Evolutionary conservation across 2,888 invertebrate genomes (phyloP).

Genomic region (Conops quadrifasciatus): DNA sequence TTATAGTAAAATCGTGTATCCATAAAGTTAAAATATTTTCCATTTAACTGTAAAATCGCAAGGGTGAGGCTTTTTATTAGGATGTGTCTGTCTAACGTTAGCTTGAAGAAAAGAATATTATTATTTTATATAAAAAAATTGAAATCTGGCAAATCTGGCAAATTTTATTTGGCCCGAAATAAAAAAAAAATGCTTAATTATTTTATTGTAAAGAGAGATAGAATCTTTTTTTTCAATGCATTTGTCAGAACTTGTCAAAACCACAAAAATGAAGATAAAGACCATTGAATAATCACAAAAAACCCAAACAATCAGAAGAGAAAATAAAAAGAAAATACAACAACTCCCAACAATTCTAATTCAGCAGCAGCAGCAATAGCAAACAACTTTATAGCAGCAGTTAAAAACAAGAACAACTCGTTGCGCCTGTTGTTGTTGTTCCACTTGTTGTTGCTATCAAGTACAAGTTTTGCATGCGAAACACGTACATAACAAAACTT

Average conservation of each 20-base stretch:
- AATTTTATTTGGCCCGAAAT: too few relatives aligned
- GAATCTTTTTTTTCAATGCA: too few relatives aligned
- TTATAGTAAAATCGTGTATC: too few relatives aligned
- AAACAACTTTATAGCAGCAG: too few relatives aligned
- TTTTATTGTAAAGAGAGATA: too few relatives aligned
- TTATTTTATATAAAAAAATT: too few relatives aligned
- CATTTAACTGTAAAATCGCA: background rate
- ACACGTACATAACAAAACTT: conserved; percentile 1
- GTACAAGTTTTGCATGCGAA: background rate
- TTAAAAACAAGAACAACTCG: background rate
- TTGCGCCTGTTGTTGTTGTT: background rate
- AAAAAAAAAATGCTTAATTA: too few relatives aligned
- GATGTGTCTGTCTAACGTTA: background rate
- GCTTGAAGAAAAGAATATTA: background rate
- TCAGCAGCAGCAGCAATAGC: background rate
- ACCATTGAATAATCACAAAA: too few relatives aligned
- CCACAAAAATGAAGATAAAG: too few relatives aligned
- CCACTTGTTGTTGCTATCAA: background rate
- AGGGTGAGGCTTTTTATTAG: background rate
- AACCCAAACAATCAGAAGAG: background rate
- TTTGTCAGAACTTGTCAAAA: too few relatives aligned
- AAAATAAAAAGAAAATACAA: background rate
- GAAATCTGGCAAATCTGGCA: too few relatives aligned
- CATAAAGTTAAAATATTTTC: background rate
- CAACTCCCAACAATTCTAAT: background rate